These are phyloP conservation scores for Molanna angustata DNA, from an alignment of 2,888 invertebrate species.

Conservation along the genomic window DNA sequence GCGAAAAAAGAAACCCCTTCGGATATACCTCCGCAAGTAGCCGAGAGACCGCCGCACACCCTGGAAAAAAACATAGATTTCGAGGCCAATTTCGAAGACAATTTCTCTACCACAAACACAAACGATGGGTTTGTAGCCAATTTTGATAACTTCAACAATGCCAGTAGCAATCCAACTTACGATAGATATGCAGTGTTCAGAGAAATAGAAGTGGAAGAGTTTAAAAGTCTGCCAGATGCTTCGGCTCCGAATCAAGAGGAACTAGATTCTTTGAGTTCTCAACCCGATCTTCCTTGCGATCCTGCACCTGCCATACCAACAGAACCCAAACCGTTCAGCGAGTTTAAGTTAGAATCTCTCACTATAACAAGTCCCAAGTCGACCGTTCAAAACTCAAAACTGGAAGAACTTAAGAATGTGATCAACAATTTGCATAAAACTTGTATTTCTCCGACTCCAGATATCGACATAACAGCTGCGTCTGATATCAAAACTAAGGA, in stretches of 20 bases:
- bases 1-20: conserved; percentile 42
- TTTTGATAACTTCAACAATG: conserved; percentile 56
- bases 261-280: conserved; percentile 39
- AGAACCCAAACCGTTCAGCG: conserved; percentile 14
- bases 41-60: conserved; percentile 24
- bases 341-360: conserved; percentile 25
- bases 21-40: conserved; percentile 42
- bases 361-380: conserved; percentile 6
- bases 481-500: conserved; percentile 43
- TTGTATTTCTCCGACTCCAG: conserved; percentile 37
- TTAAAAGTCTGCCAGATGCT: conserved; percentile 47
- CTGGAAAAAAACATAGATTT: conserved; percentile 37
- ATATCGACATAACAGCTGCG: conserved; percentile 43
- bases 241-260: conserved; percentile 38
- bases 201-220: conserved; percentile 76
- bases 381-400: conserved; percentile 22
- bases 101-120: conserved; percentile 51
- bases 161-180: conserved; percentile 54
- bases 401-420: conserved; percentile 35
- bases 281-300: conserved; percentile 29
- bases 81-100: conserved; percentile 63
- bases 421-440: conserved; percentile 30
- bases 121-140: conserved; percentile 62
- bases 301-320: conserved; percentile 10
- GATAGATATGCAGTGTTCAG: conserved; percentile 88